Conservation (phyloP, 1,140 invertebrate species). For the Tetramorium alpestre region DNA sequence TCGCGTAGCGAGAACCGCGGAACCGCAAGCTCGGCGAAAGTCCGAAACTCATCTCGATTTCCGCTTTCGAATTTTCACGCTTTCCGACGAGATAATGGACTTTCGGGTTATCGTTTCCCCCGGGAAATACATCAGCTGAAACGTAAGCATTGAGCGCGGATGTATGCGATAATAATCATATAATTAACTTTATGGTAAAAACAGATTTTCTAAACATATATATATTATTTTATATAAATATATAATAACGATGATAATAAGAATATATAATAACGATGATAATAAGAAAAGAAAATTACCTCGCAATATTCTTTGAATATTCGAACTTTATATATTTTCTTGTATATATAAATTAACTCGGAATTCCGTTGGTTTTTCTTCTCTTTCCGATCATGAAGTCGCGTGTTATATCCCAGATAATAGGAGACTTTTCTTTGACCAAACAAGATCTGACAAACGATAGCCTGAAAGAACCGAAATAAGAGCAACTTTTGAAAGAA, state of each 20-base stretch:
- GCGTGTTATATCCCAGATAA: slow-evolving; percentile 4
- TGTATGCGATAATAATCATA: slow-evolving; percentile 13
- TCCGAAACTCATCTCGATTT: slow-evolving; percentile 60
- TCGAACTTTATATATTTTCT: background rate
- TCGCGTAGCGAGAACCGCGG: background rate
- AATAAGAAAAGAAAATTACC: background rate
- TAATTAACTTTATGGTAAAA: background rate
- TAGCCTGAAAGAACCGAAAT: slow-evolving; percentile 10
- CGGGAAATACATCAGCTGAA: slow-evolving; percentile 25
- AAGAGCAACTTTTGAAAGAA: slow-evolving; percentile 5
- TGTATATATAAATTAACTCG: background rate
- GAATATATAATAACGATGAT: background rate
- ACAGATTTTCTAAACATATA: background rate
- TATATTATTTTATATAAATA: too few species aligned
- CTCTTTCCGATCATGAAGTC: background rate
- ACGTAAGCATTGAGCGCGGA: background rate
- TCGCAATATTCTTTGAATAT: background rate
- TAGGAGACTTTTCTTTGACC: slow-evolving; percentile 23
- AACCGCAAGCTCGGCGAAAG: slow-evolving; percentile 63
- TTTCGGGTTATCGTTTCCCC: background rate
- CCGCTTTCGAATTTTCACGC: slow-evolving; percentile 73
- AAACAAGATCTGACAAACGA: slow-evolving; percentile 17
- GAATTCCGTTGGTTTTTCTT: slow-evolving; percentile 21
- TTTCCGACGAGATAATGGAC: slow-evolving; percentile 53
- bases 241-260: background rate